Conservation (phyloP, 2,113 vertebrate species). For the Podarcis cretensis region DNA sequence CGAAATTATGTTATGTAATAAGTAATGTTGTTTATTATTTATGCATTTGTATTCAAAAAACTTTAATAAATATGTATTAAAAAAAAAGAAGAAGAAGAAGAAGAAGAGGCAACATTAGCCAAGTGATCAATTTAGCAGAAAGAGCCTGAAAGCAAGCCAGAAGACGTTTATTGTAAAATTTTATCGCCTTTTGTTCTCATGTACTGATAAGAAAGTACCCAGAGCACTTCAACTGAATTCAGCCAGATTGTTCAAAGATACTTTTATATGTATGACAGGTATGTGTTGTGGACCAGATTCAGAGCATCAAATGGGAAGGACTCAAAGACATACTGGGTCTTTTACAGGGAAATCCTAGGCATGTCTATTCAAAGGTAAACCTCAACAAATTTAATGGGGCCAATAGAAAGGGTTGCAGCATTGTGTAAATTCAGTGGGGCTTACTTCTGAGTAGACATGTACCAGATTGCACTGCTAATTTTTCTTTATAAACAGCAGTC, state of each 20-base stretch:
- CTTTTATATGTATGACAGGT: not conserved
- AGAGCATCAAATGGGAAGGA: not conserved
- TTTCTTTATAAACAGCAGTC: too few species aligned
- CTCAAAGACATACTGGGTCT: not conserved
- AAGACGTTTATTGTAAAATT: not conserved
- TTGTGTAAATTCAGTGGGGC: too few species aligned
- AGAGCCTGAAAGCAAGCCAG: not conserved
- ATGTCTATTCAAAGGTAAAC: too few species aligned
- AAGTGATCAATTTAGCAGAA: slow-evolving; percentile 27
- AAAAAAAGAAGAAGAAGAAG: too few species aligned
- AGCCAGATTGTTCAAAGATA: not conserved
- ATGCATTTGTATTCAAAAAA: too few species aligned
- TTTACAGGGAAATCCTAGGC: not conserved
- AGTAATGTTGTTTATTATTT: too few species aligned
- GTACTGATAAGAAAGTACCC: not conserved
- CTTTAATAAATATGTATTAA: too few species aligned
- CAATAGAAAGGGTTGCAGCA: too few species aligned
- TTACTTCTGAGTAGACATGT: not conserved
- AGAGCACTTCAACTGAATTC: not conserved
- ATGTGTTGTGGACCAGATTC: not conserved
- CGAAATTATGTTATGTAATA: too few species aligned
- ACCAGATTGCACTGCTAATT: not conserved
- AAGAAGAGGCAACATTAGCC: not conserved
- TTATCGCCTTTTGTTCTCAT: not conserved
- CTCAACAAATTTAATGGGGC: too few species aligned